Percentiles rank a stretch among this genome's conserved stretches.
These are phyloP conservation scores for Rhipidura dahli DNA, from an alignment of 2,113 vertebrate genomes.

Conservation along the genomic window DNA sequence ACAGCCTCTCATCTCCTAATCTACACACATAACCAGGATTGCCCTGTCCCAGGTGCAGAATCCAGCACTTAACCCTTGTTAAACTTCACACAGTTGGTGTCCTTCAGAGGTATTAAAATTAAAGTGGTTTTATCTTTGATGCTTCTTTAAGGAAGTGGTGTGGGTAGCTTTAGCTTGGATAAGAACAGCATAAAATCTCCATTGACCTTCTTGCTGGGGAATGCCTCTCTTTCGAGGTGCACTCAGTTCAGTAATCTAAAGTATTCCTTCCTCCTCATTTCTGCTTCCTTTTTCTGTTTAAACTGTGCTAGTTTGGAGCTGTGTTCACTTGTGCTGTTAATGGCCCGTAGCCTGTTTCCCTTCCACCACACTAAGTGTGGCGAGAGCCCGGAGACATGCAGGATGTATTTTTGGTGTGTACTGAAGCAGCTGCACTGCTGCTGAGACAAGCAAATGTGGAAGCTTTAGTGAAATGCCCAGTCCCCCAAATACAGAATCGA, in stretches of 20 bases:
- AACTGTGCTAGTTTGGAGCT: neutral
- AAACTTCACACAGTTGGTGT: neutral
- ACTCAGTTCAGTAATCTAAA: neutral
- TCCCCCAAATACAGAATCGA: neutral
- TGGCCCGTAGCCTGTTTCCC: neutral
- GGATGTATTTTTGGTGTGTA: neutral
- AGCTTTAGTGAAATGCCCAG: neutral
- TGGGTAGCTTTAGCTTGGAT: neutral
- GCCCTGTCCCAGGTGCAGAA: neutral
- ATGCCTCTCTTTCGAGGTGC: neutral
- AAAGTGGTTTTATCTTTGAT: neutral
- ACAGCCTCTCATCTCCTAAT: neutral
- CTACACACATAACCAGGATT: neutral
- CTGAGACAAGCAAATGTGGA: neutral
- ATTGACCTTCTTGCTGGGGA: neutral
- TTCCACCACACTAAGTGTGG: neutral
- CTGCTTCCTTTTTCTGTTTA: neutral
- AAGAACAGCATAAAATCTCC: neutral
- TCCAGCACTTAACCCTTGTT: neutral
- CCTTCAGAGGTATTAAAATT: neutral
- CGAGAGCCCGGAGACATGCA: rapidly evolving
- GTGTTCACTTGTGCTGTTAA: neutral
- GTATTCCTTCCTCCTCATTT: neutral
- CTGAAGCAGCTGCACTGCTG: neutral
- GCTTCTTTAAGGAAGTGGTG: rapidly evolving